Conservation (phyloP, 2,888 invertebrate genomes). For the Hylaea fasciaria region DNA sequence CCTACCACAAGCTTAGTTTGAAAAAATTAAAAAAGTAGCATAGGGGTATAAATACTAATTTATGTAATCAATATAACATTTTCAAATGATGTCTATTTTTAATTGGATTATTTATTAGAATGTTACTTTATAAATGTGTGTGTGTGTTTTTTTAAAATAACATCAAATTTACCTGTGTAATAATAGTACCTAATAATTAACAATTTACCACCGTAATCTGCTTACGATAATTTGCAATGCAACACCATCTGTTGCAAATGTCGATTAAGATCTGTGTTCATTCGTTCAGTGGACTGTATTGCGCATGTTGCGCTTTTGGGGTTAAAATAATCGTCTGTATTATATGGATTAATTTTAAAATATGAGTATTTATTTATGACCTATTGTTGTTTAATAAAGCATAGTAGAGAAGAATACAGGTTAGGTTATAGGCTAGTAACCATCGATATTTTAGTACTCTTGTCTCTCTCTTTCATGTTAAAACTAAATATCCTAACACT, state of each 20-base stretch:
- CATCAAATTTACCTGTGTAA: background rate
- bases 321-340: conserved; percentile 21
- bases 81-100: too few relatives aligned
- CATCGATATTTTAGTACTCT: too few relatives aligned
- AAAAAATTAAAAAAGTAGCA: too few relatives aligned
- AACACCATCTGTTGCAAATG: conserved; percentile 37
- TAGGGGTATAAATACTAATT: too few relatives aligned
- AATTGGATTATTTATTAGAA: too few relatives aligned
- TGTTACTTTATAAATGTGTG: too few relatives aligned
- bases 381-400: conserved; percentile 8
- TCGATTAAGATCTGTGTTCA: conserved; percentile 32
- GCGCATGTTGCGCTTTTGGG: conserved; percentile 41
- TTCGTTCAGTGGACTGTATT: conserved; percentile 22
- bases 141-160: background rate
- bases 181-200: background rate
- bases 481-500: too few relatives aligned
- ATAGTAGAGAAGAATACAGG: too few relatives aligned
- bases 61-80: too few relatives aligned
- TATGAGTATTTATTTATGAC: conserved; percentile 26
- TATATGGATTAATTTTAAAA: conserved; percentile 15
- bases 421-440: too few relatives aligned
- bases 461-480: too few relatives aligned
- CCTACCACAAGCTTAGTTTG: too few relatives aligned
- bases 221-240: conserved; percentile 33
- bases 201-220: conserved; percentile 15